These are phyloP conservation scores for Paralvinella palmiformis DNA, from an alignment of 1,140 invertebrate genomes.

Conservation along the genomic window DNA sequence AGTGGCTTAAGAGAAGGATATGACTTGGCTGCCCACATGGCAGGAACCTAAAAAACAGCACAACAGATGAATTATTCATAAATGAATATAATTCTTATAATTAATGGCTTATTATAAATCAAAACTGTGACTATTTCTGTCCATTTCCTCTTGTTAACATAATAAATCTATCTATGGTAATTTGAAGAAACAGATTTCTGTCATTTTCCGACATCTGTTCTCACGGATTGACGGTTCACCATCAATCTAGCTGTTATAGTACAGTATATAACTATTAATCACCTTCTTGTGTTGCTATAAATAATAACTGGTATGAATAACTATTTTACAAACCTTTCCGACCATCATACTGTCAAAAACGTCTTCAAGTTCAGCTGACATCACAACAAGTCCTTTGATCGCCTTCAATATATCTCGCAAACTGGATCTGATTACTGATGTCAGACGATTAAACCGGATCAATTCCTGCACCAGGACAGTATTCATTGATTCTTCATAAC, in stretches of 20 bases:
- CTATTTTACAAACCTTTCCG: slow-evolving; percentile 50
- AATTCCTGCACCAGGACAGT: slow-evolving; percentile 50
- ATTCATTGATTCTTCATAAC: slow-evolving; percentile 52
- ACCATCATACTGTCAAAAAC: slow-evolving; percentile 50
- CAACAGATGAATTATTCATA: too few species aligned
- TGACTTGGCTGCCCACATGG: slow-evolving; percentile 47
- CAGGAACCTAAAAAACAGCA: slow-evolving; percentile 37
- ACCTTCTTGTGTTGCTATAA: not conserved
- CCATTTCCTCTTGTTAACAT: too few species aligned
- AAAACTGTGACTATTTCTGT: too few species aligned
- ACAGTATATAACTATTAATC: not conserved
- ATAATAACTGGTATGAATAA: not conserved
- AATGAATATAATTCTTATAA: too few species aligned
- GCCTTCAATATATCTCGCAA: slow-evolving; percentile 47
- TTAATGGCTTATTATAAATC: too few species aligned
- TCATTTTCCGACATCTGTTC: too few species aligned
- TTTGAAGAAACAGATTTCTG: too few species aligned
- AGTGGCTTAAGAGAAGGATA: slow-evolving; percentile 49
- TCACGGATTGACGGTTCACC: too few species aligned
- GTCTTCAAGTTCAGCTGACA: slow-evolving; percentile 48
- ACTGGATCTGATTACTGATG: slow-evolving; percentile 38
- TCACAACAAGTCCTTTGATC: slow-evolving; percentile 47
- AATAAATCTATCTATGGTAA: too few species aligned
- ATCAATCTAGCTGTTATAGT: too few species aligned
- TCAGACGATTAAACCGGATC: slow-evolving; percentile 50